Evolutionary conservation across 2,888 invertebrate species (phyloP), one percentile per base, ranked within the genome.

Genomic region (Aethes cnicana): DNA sequence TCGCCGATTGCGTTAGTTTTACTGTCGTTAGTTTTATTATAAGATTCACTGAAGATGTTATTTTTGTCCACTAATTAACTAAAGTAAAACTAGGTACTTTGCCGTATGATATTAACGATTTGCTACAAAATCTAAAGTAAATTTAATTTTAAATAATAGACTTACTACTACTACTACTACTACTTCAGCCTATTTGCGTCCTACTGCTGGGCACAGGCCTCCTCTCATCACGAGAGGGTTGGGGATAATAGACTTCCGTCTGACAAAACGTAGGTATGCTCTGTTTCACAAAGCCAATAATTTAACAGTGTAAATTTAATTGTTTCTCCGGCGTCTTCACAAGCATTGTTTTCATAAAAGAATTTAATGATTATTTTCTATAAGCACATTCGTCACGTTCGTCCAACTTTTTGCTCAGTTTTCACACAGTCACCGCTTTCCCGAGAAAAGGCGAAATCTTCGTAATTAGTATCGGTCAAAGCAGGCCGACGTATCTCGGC

Each of bases 401-500:
- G 41, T 48, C 41, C 41, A 33, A 18, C 32, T 36, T 49, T 49
- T 43, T 49, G 11, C 30, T 26, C 12, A 50, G 30, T 26, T 41
- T 41, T 47, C 47, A 53, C 44, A 46, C 20, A 9, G 20, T 14
- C 32, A 23, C 33, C 17, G 35, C 17, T 18, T 46, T 30, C 11
- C 14, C n/a, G 4, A 42, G 36, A 54, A 54, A 50, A 47, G 54
- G 54, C 32, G 50, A 55, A 47, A 55, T 43, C 47, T 26, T 39
- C 28, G 43, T 30, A 43, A 49, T 4, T 21, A 25, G 16, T 39
- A 37, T 41, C 33, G 41, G 43, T 43, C 49, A 42, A 25, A 21
- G 14, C 17, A 14, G 28, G 30, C 44, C 37, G 17, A 16, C 44
- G 39, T 46, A 37, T 52, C 52, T 46, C 30, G 30, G 46, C 4